Base-by-base conservation (phyloP, 2,113 vertebrate species). In the Falco punctatus region DNA sequence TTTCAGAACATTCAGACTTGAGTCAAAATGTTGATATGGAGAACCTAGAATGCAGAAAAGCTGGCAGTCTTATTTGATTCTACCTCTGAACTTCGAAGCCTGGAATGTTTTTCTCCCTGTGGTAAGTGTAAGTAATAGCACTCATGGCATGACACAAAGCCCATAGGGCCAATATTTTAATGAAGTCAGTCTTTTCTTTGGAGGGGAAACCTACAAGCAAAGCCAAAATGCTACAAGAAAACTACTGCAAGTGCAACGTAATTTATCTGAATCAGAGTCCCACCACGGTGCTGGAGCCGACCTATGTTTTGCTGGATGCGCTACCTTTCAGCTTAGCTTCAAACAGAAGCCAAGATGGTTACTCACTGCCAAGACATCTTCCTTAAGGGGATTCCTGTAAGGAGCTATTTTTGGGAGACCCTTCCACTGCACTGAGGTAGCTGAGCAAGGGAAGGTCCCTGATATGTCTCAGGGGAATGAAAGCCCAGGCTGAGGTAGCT, bases 171-270 rank as follows among this genome's bases (percentile, higher is more conserved):
- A 89, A 61, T 59, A 73, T 79, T 81, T 92, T 78, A 87, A 52
- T 22, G 69, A 89, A 24, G 80, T 81, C 83, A 89, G 69, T 65
- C 42, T 89, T 95, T 96, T 94, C 59, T 81, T 81, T 94, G 86
- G 89, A 74, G 65, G 40, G 87, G 38, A 92, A 94, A 71, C 32
- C 9, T 87, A 64, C 32, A 74, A 59, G 61, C 18, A 79, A 89
- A 89, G 81, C 91, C 77, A 92, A 96, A 91, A 86, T 6, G 5
- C 69, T 81, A 46, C 75, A 94, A 66, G 91, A 86, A 94, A 93
- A 77, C 90, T 79, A 58, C 64, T 64, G 30, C 18, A 64, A 89
- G 65, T 58, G 65, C 51, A 84, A 94, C 51, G 80, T 64, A 51
- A 91, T 91, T 91, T 74, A 46, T 90, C 46, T 83, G 49, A 94